Conservation (phyloP, 2,113 vertebrate genomes). For the Cebus imitator region DNA sequence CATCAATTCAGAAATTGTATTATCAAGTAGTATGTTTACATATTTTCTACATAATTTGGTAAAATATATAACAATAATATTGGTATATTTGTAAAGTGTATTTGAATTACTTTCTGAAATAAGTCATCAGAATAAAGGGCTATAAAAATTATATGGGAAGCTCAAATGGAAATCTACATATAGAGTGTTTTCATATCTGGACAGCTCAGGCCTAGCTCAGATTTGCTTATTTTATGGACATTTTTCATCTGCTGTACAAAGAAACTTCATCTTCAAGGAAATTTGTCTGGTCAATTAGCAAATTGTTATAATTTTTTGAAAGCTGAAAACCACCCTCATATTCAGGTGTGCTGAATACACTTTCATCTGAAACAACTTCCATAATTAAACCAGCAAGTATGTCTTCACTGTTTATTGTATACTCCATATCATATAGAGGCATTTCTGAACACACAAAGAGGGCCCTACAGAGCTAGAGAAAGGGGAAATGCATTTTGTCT, state of each 20-base stretch:
- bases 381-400: constrained; percentile 55
- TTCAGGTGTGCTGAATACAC: constrained; percentile 10
- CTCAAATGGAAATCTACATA: background rate
- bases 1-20: background rate
- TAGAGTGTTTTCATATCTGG: background rate
- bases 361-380: background rate
- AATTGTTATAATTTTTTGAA: constrained; percentile 54
- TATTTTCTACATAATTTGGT: constrained; percentile 13
- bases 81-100: background rate
- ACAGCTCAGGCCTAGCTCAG: background rate
- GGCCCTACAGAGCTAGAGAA: background rate
- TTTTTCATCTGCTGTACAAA: background rate
- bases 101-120: constrained; percentile 11
- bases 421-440: background rate
- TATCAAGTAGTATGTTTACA: background rate
- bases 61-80: background rate
- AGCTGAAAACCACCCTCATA: constrained; percentile 5
- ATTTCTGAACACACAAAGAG: background rate
- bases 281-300: constrained; percentile 37
- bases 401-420: background rate
- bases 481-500: background rate
- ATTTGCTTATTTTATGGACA: constrained; percentile 34
- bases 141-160: background rate
- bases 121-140: background rate
- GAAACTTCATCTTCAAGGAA: background rate